Evolutionary conservation across 2,888 invertebrate species (phyloP).

Genomic region (Volucella bombylans): DNA sequence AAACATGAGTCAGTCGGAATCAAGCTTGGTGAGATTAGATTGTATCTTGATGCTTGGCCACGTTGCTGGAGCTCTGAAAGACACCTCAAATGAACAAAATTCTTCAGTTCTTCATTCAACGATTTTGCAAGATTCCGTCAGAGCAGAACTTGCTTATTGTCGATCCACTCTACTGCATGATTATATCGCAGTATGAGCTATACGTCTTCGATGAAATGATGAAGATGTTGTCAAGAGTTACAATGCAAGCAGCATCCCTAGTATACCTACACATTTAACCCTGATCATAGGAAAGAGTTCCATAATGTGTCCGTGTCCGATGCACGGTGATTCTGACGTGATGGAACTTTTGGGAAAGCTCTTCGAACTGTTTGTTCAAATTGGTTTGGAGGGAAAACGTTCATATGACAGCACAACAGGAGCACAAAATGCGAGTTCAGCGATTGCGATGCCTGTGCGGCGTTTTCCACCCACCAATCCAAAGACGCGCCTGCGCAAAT

Average conservation of each 20-base stretch:
- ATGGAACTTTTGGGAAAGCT: conserved; percentile 93
- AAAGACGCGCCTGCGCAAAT: conserved; percentile 94
- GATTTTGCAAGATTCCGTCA: conserved; percentile 96
- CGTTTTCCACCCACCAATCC: conserved; percentile 96
- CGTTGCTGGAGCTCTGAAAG: conserved; percentile 96
- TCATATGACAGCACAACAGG: conserved; percentile 95
- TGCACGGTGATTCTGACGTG: conserved; percentile 93
- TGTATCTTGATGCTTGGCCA: conserved; percentile 98
- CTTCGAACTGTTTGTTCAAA: conserved; percentile 97
- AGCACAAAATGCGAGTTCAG: conserved; percentile 93
- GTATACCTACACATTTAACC: conserved; percentile 86
- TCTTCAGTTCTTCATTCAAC: conserved; percentile 98
- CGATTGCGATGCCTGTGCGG: conserved; percentile 93
- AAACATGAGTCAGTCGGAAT: conserved; percentile 95
- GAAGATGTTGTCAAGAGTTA: conserved; percentile 98
- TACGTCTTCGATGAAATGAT: conserved; percentile 96
- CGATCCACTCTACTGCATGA: conserved; percentile 98
- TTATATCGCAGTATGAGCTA: conserved; percentile 94
- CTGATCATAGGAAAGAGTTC: conserved; percentile 85
- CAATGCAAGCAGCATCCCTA: conserved; percentile 94
- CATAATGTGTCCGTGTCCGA: conserved; percentile 95
- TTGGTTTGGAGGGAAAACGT: conserved; percentile 97
- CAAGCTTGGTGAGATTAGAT: conserved; percentile 96
- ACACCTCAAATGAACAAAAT: conserved; percentile 96
- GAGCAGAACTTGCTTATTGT: conserved; percentile 96